These are phyloP conservation scores for Pipa parva DNA, from an alignment of 2,113 vertebrate genomes.

Conservation along the genomic window DNA sequence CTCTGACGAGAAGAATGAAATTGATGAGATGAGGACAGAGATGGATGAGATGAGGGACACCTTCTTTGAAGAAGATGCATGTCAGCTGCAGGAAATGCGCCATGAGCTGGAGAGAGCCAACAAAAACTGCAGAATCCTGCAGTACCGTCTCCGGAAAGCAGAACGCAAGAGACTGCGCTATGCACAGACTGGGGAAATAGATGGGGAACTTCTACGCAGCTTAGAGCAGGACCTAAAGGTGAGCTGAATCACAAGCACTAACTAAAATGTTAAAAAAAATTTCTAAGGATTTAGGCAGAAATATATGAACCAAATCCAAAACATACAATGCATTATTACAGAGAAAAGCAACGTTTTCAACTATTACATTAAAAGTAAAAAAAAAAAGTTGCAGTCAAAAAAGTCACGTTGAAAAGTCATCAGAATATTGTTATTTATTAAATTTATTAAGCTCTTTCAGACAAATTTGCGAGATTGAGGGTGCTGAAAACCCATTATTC, in stretches of 20 bases:
- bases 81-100: conserved; percentile 96
- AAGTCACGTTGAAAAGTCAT: too few species aligned
- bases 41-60: conserved; percentile 98
- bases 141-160: conserved; percentile 94
- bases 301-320: too few species aligned
- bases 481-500: too few species aligned
- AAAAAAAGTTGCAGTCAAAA: too few species aligned
- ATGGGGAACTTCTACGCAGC: conserved; percentile 87
- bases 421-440: too few species aligned
- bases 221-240: conserved; percentile 98
- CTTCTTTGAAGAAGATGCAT: conserved; percentile 96
- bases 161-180: conserved; percentile 89
- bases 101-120: conserved; percentile 94
- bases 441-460: too few species aligned
- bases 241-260: too few species aligned
- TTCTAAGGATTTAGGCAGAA: not conserved
- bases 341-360: too few species aligned
- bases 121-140: conserved; percentile 97
- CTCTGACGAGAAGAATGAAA: conserved; percentile 70
- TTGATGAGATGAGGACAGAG: conserved; percentile 93
- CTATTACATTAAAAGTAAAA: too few species aligned
- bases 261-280: accelerated
- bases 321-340: too few species aligned
- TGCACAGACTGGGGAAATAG: conserved; percentile 86
- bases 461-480: too few species aligned